These are phyloP conservation scores for Nomada fabriciana DNA, from an alignment of 2,888 invertebrate species.

Conservation along the genomic window DNA sequence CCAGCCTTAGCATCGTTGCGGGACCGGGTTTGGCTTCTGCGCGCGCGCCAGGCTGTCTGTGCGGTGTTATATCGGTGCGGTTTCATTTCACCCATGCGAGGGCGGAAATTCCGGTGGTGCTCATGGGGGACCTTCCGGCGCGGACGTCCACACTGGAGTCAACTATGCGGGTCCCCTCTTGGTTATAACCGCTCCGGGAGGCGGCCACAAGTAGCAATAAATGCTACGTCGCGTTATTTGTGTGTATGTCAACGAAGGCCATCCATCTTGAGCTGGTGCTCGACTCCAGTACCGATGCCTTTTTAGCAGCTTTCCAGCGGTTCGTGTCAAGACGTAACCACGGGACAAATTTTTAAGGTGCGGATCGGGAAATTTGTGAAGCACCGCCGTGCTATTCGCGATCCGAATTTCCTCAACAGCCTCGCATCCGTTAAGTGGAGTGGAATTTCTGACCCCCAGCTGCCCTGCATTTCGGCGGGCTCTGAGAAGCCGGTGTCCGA, in stretches of 20 bases:
- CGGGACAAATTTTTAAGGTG: constrained; percentile 40
- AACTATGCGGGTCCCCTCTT: constrained; percentile 20
- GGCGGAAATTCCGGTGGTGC: background rate
- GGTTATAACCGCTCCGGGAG: background rate
- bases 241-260: background rate
- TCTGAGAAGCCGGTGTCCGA: background rate
- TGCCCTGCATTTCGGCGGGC: constrained; percentile 11
- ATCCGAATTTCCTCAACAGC: background rate
- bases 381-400: background rate
- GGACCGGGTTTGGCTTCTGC: background rate
- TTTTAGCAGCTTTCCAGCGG: constrained; percentile 48
- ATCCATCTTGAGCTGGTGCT: constrained; percentile 26
- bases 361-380: background rate
- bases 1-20: background rate
- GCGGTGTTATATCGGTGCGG: background rate
- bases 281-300: constrained; percentile 25
- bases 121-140: background rate
- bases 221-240: background rate
- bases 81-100: background rate
- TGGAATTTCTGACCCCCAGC: constrained; percentile 8
- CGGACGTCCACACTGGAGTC: background rate
- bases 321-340: constrained; percentile 28
- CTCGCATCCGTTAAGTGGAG: background rate
- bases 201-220: background rate
- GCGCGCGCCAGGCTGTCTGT: background rate